A percentile compares a stretch with the other conserved stretches of the same genome.
Evolutionary conservation across 2,888 invertebrate genomes (phyloP).

Genomic region (Pristionchus exspectatus): DNA sequence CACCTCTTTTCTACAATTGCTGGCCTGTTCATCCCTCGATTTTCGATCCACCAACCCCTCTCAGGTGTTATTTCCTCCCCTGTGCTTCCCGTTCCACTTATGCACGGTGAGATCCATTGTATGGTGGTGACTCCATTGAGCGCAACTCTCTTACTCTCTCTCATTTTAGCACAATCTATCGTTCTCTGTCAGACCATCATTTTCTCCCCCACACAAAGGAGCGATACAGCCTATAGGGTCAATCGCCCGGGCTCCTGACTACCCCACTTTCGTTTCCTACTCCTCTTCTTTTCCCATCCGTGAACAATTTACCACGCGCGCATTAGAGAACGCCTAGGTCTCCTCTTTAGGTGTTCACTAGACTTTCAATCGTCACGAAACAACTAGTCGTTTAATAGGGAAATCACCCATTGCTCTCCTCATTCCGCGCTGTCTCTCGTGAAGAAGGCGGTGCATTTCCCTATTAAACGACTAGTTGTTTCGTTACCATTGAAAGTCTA

Average conservation of each 20-base stretch:
- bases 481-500: too few relatives aligned
- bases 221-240: constrained; percentile 17
- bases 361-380: too few relatives aligned
- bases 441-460: too few relatives aligned
- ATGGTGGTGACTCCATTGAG: constrained; percentile 8
- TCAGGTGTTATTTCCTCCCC: constrained; percentile 15
- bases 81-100: neutral
- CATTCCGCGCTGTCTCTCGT: too few relatives aligned
- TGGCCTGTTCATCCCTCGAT: neutral
- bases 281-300: constrained; percentile 1
- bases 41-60: neutral
- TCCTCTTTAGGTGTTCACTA: neutral
- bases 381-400: too few relatives aligned
- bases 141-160: neutral
- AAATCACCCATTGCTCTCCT: too few relatives aligned
- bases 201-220: neutral
- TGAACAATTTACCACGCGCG: neutral
- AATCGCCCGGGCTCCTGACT: neutral
- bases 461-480: too few relatives aligned
- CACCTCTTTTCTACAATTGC: neutral
- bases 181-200: neutral
- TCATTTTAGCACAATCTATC: neutral
- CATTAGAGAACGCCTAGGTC: neutral
- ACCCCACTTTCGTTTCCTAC: neutral
- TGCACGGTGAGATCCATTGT: neutral